Evolutionary conservation across 2,113 vertebrate species (phyloP).

Genomic region (Ictidomys tridecemlineatus): DNA sequence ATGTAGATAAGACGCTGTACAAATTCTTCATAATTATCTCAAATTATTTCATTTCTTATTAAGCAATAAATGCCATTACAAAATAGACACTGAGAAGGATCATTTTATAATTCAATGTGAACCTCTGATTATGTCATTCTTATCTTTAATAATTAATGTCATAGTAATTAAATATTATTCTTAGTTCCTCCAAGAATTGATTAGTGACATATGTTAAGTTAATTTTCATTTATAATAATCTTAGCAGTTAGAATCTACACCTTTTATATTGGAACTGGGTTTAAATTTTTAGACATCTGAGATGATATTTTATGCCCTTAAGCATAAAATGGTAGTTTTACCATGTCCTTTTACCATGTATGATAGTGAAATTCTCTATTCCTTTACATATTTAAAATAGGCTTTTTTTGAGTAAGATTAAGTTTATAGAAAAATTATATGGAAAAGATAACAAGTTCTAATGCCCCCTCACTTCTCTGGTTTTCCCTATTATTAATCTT

Average conservation of each 20-base stretch:
- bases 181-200: not conserved
- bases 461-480: fast-evolving
- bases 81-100: not conserved
- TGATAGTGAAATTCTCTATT: not conserved
- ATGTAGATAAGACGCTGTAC: not conserved
- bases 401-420: not conserved
- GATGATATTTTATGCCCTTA: not conserved
- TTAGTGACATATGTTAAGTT: not conserved
- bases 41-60: not conserved
- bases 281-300: not conserved
- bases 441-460: not conserved
- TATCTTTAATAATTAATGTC: not conserved
- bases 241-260: not conserved
- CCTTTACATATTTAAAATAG: not conserved
- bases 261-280: not conserved
- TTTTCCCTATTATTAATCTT: not conserved
- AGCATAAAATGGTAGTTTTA: not conserved
- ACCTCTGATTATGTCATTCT: not conserved
- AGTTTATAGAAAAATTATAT: not conserved
- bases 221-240: not conserved
- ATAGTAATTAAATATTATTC: not conserved
- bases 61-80: not conserved
- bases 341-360: not conserved
- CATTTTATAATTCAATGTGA: not conserved
- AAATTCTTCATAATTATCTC: not conserved